phyloP scores from a whole-genome alignment of 2,888 invertebrate species.

The Melinaea marsaeus region DNA sequence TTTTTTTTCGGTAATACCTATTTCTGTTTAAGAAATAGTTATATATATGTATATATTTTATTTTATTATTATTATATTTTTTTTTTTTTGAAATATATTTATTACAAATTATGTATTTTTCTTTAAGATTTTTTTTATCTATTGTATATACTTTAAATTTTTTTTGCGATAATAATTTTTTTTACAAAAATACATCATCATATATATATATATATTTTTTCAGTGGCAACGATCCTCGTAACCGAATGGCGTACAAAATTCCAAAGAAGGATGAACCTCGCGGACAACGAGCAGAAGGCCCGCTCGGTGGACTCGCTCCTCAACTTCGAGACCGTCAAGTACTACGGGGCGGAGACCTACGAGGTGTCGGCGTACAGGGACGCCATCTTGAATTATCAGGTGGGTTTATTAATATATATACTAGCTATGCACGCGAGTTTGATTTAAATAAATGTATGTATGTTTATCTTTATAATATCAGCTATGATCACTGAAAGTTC shows the following conservation, averaged over 20 bases:
- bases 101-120: too few species aligned
- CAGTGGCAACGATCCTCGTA: constrained; percentile 90
- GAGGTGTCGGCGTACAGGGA: constrained; percentile 91
- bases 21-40: too few species aligned
- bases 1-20: too few species aligned
- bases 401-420: constrained; percentile 42
- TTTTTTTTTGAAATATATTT: too few species aligned
- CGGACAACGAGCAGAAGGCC: constrained; percentile 95
- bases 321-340: constrained; percentile 99
- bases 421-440: too few species aligned
- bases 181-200: background rate
- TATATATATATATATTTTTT: constrained; percentile 31
- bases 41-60: too few species aligned
- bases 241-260: constrained; percentile 99
- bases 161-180: background rate
- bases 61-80: too few species aligned
- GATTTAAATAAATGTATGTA: too few species aligned
- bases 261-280: constrained; percentile 94
- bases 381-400: constrained; percentile 92
- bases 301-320: constrained; percentile 96
- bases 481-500: too few species aligned
- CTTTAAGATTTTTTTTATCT: too few species aligned
- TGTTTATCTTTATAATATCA: too few species aligned
- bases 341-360: constrained; percentile 95
- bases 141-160: too few species aligned